Percentiles rank a stretch among this genome's conserved stretches.
These are phyloP conservation scores for Zapornia atra DNA, from an alignment of 2,113 vertebrate species.

Conservation along the genomic window DNA sequence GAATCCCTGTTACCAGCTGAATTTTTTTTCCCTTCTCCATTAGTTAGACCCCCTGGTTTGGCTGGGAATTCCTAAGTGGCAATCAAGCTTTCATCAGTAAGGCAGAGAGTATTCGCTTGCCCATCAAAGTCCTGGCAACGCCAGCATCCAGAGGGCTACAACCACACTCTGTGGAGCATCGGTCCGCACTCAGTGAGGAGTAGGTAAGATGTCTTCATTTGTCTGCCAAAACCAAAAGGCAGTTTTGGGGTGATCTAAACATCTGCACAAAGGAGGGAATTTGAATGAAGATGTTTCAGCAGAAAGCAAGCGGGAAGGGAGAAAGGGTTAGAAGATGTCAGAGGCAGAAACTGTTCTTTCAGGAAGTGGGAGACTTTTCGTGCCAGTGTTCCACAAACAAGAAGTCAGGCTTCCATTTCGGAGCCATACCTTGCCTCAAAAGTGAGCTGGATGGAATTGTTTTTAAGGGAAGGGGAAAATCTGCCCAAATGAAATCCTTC, in stretches of 20 bases:
- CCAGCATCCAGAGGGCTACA: background rate
- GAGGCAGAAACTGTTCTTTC: background rate
- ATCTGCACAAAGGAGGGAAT: constrained; percentile 9
- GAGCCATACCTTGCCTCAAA: constrained; percentile 2
- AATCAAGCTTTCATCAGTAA: background rate
- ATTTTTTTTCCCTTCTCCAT: background rate
- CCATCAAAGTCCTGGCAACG: background rate
- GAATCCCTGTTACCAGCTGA: background rate
- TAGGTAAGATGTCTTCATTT: background rate
- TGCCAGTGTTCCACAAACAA: background rate
- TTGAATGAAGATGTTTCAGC: constrained; percentile 1
- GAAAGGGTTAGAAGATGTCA: background rate
- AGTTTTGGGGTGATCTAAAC: constrained; percentile 14
- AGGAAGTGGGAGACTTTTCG: background rate
- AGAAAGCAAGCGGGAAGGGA: background rate
- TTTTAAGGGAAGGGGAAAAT: background rate
- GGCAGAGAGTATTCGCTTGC: background rate
- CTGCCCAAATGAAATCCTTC: background rate
- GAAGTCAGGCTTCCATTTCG: background rate
- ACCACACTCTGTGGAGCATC: background rate
- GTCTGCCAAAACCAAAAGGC: background rate
- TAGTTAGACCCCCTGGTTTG: background rate
- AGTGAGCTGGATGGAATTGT: background rate
- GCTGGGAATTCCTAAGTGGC: background rate
- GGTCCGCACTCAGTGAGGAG: background rate